Conservation (phyloP, 2,888 invertebrate species). For the Tubulanus polymorphus region DNA sequence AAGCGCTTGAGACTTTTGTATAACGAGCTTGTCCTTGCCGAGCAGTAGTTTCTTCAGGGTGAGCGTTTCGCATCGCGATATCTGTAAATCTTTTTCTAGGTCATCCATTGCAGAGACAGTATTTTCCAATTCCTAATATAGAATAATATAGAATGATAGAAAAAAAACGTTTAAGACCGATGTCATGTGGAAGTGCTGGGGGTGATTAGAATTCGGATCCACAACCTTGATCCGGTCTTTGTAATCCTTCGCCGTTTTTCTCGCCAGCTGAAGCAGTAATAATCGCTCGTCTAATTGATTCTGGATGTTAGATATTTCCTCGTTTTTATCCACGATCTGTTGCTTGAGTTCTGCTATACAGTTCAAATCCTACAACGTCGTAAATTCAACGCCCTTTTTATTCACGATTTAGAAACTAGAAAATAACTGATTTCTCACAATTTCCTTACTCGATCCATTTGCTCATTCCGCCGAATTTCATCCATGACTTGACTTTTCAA, state of each 20-base stretch:
- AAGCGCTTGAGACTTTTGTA: slow-evolving; percentile 37
- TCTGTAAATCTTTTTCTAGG: neutral
- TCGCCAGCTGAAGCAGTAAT: slow-evolving; percentile 27
- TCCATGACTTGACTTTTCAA: slow-evolving; percentile 38
- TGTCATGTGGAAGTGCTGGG: too few species aligned
- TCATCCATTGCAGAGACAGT: neutral
- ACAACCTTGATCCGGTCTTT: slow-evolving; percentile 36
- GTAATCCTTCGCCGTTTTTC: slow-evolving; percentile 32
- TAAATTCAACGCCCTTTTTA: neutral
- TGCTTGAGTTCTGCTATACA: slow-evolving; percentile 34
- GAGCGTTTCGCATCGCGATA: slow-evolving; percentile 29
- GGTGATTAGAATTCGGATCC: too few species aligned
- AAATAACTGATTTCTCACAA: neutral
- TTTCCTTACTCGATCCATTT: slow-evolving; percentile 33
- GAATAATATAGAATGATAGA: too few species aligned
- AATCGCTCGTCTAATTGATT: slow-evolving; percentile 31
- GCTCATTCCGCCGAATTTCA: slow-evolving; percentile 39
- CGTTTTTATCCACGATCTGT: slow-evolving; percentile 26
- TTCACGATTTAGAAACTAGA: neutral
- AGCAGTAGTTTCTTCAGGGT: slow-evolving; percentile 36
- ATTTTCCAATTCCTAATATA: too few species aligned
- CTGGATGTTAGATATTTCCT: slow-evolving; percentile 22
- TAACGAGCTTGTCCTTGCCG: slow-evolving; percentile 37
- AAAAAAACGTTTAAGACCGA: too few species aligned
- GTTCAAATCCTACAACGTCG: slow-evolving; percentile 28